These are phyloP conservation scores for Polydrusus tereticollis DNA, from an alignment of 2,888 invertebrate species.

Conservation along the genomic window DNA sequence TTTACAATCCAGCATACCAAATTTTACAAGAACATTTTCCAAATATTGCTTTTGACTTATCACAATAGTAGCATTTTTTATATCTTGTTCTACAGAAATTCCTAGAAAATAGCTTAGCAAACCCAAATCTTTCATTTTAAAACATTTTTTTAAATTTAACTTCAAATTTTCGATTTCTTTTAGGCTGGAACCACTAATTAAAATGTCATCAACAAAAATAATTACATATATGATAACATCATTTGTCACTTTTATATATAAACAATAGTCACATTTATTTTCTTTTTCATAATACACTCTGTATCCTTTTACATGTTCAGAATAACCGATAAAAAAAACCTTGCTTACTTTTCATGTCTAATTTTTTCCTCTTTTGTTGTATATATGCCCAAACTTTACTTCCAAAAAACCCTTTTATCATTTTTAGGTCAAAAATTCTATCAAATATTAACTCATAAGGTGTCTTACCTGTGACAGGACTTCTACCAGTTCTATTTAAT, in stretches of 20 bases:
- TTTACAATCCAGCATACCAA: conserved; percentile 40
- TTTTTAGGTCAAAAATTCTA: no score
- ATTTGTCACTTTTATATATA: no score
- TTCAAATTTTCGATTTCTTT: conserved; percentile 44
- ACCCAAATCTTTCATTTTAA: conserved; percentile 22
- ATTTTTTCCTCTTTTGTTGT: conserved; percentile 11
- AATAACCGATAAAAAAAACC: conserved; percentile 17
- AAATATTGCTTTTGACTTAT: neutral
- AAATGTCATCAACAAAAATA: conserved; percentile 50
- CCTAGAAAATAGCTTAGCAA: neutral
- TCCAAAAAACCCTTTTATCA: no score
- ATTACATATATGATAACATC: no score
- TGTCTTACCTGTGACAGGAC: no score
- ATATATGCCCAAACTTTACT: neutral
- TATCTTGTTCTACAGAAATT: neutral
- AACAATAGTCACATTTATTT: no score
- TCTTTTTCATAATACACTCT: conserved; percentile 7
- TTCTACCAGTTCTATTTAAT: no score
- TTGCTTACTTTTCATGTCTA: conserved; percentile 21
- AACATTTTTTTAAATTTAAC: conserved; percentile 14
- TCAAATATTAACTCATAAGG: no score
- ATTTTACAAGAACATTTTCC: conserved; percentile 29
- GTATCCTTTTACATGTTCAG: conserved; percentile 16
- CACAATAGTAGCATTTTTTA: neutral
- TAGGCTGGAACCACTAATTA: conserved; percentile 45